Evolutionary conservation across 1,140 invertebrate genomes (phyloP).

Genomic region (Drosophila athabasca): DNA sequence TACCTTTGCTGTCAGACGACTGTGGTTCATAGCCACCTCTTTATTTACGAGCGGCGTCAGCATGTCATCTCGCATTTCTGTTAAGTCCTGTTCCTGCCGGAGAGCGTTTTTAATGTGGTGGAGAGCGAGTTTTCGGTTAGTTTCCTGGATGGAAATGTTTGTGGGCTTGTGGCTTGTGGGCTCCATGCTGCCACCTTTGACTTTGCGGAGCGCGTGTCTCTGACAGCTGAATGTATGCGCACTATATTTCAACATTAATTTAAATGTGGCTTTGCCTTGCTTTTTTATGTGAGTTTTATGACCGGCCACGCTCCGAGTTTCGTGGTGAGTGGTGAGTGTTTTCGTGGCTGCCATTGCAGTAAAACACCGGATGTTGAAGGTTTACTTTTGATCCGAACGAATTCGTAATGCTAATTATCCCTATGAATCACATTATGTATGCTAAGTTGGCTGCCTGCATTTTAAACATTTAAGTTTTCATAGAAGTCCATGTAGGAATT

Average conservation of each 20-base stretch:
- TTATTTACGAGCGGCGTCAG: constrained; percentile 18
- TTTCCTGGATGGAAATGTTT: constrained; percentile 23
- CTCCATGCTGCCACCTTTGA: constrained; percentile 29
- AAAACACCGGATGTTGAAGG: neutral
- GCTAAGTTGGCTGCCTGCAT: constrained; percentile 3
- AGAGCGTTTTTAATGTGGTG: constrained; percentile 28
- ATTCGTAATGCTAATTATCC: constrained; percentile 30
- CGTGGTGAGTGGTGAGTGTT: neutral
- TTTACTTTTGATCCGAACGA: constrained; percentile 16
- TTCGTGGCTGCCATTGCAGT: constrained; percentile 1
- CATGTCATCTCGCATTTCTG: constrained; percentile 23
- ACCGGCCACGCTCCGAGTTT: constrained; percentile 15
- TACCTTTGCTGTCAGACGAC: too few species aligned
- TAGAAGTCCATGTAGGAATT: too few species aligned
- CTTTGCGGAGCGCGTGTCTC: constrained; percentile 31
- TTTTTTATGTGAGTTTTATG: constrained; percentile 31
- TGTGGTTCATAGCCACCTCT: constrained; percentile 5
- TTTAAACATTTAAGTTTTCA: neutral
- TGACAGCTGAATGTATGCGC: constrained; percentile 47
- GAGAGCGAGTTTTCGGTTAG: constrained; percentile 37
- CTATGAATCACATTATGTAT: constrained; percentile 21
- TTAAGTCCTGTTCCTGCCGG: constrained; percentile 16
- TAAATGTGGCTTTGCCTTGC: constrained; percentile 15
- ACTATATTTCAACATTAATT: constrained; percentile 54
- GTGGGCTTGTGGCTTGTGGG: neutral